A percentile compares a stretch with the other conserved stretches of the same genome.
Conservation (phyloP, 2,888 invertebrate species). For the Chaetogeoica ovagalla region DNA sequence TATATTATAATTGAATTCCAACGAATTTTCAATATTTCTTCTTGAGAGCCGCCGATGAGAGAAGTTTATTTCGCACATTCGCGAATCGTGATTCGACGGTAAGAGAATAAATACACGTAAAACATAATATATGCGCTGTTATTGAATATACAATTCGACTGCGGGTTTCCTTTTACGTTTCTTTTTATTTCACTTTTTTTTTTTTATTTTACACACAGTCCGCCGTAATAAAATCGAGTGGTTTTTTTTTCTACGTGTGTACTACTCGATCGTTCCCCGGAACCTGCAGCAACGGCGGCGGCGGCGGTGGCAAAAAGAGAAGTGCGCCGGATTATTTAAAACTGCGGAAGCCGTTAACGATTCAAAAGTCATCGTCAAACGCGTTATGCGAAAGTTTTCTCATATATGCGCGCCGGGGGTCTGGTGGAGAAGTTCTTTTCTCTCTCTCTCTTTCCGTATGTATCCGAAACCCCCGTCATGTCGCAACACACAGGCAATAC, state of each 20-base stretch:
- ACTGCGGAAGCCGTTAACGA: constrained; percentile 51
- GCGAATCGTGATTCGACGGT: too few relatives aligned
- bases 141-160: constrained; percentile 13
- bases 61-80: too few relatives aligned
- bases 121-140: not conserved
- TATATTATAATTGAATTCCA: too few relatives aligned
- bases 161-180: too few relatives aligned
- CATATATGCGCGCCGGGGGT: constrained; percentile 32
- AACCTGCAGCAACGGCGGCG: too few relatives aligned
- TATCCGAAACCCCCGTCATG: not conserved
- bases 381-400: constrained; percentile 41
- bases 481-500: not conserved
- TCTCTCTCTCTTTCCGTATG: constrained; percentile 4
- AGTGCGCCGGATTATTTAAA: constrained; percentile 43
- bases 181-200: not conserved
- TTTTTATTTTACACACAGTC: not conserved
- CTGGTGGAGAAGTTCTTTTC: constrained; percentile 2
- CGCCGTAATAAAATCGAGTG: constrained; percentile 22
- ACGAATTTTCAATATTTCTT: too few relatives aligned
- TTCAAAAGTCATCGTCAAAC: constrained; percentile 48
- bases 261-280: not conserved
- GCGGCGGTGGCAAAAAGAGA: too few relatives aligned
- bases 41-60: too few relatives aligned
- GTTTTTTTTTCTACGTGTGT: not conserved
- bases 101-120: too few relatives aligned